phyloP scores from a whole-genome alignment of 2,797 vertebrate species.

The Chelon labrosus region DNA sequence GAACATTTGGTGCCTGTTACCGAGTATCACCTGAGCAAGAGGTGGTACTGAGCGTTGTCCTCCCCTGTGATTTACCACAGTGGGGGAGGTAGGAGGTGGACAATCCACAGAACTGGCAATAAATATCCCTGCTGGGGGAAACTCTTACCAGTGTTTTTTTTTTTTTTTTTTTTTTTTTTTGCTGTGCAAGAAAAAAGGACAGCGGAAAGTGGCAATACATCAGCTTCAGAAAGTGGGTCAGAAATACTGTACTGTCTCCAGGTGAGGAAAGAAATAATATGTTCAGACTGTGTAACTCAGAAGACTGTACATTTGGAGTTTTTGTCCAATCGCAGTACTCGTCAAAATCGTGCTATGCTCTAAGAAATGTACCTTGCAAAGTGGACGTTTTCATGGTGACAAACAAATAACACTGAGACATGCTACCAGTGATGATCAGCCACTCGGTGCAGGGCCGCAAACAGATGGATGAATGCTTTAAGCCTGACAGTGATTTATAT shows the following conservation, averaged over 20 bases:
- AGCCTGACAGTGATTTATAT: conserved; percentile 51
- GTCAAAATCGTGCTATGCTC: not conserved
- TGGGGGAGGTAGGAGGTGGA: conserved; percentile 55
- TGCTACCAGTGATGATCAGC: not conserved
- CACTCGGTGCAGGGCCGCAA: not conserved
- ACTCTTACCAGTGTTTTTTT: conserved; percentile 61
- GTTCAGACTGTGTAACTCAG: conserved; percentile 35
- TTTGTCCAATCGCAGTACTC: not conserved
- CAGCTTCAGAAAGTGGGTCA: conserved; percentile 71
- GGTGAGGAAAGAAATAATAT: conserved; percentile 51
- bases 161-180: conserved; percentile 42
- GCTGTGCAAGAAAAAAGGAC: conserved; percentile 24
- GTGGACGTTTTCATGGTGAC: not conserved
- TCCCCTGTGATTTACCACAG: conserved; percentile 81
- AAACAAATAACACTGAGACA: conserved; percentile 10
- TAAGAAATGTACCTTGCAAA: conserved; percentile 13
- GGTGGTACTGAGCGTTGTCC: conserved; percentile 66
- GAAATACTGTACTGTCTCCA: conserved; percentile 53
- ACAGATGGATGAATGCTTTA: conserved; percentile 27
- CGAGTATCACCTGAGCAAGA: conserved; percentile 66
- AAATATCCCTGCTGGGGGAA: conserved; percentile 79
- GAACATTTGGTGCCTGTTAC: conserved; percentile 70
- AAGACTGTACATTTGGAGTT: not conserved
- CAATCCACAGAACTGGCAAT: conserved; percentile 77
- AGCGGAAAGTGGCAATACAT: conserved; percentile 63